These are phyloP conservation scores for Ophion obscuratus DNA, from an alignment of 2,888 invertebrate species.

Conservation along the genomic window DNA sequence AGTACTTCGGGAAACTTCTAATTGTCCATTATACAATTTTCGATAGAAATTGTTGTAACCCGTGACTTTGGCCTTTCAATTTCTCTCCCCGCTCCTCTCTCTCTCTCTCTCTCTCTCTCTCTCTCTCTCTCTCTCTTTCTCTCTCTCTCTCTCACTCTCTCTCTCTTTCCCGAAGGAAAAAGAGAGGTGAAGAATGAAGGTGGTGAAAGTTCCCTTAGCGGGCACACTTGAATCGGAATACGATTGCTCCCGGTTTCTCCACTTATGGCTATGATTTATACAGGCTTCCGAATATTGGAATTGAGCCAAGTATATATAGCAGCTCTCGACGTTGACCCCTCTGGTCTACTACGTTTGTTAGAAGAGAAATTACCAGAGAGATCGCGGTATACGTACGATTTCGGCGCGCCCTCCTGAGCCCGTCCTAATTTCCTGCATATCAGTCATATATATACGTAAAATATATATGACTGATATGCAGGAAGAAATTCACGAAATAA, in stretches of 20 bases:
- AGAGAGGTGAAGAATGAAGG: too few relatives aligned
- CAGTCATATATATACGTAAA: too few relatives aligned
- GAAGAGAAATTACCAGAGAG: conserved; percentile 9
- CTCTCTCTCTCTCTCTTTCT: too few relatives aligned
- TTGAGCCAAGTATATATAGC: conserved; percentile 67
- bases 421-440: conserved; percentile 2
- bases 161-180: too few relatives aligned
- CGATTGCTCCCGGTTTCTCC: conserved; percentile 59
- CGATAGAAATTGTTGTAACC: conserved; percentile 37
- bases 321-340: conserved; percentile 29
- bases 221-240: conserved; percentile 63
- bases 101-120: conserved; percentile 45
- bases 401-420: background rate
- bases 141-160: too few relatives aligned
- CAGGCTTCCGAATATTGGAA: conserved; percentile 72
- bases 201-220: too few relatives aligned
- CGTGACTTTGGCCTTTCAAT: conserved; percentile 11
- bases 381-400: conserved; percentile 9
- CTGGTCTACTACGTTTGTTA: conserved; percentile 12
- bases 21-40: conserved; percentile 54
- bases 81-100: background rate
- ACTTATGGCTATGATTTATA: conserved; percentile 69
- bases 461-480: too few relatives aligned
- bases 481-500: too few relatives aligned
- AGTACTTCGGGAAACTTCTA: conserved; percentile 31